Percentiles rank a stretch among this genome's conserved stretches.
These are phyloP conservation scores for Monopis laevigella DNA, from an alignment of 2,888 invertebrate genomes.

Conservation along the genomic window DNA sequence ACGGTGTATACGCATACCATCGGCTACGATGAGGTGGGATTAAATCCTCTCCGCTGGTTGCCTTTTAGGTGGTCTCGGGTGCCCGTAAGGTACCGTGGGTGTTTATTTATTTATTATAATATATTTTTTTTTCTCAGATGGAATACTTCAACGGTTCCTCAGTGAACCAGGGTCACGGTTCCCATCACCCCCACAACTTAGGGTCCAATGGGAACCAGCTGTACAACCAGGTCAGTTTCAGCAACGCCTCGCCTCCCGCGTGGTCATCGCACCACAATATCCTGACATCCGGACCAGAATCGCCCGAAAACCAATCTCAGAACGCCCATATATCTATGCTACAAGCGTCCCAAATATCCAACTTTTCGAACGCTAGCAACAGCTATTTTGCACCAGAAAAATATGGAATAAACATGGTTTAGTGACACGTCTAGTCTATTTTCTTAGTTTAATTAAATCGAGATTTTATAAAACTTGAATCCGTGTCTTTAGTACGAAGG, in stretches of 20 bases:
- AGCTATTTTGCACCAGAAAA: conserved; percentile 63
- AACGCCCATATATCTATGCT: conserved; percentile 59
- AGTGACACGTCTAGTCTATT: conserved; percentile 51
- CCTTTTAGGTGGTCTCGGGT: no score
- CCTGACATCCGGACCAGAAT: conserved; percentile 51
- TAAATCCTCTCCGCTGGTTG: no score
- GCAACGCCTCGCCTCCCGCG: conserved; percentile 56
- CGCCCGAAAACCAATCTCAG: conserved; percentile 55
- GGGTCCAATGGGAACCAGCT: conserved; percentile 56
- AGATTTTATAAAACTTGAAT: no score
- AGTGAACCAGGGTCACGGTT: conserved; percentile 52
- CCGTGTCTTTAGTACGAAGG: no score
- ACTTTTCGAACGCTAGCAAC: conserved; percentile 61
- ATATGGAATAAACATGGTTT: conserved; percentile 65
- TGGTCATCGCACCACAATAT: conserved; percentile 60
- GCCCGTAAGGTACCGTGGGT: no score
- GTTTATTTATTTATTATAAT: no score
- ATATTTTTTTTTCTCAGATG: conserved; percentile 45
- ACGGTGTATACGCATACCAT: no score
- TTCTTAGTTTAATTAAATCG: no score
- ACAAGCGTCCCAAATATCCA: conserved; percentile 58
- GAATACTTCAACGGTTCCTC: conserved; percentile 61
- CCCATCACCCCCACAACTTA: conserved; percentile 53
- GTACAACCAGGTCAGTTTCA: conserved; percentile 61
- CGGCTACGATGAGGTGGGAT: no score